Percentiles rank a stretch among this genome's conserved stretches.
Conservation (phyloP, 1,140 invertebrate species). For the Mesaphorura yosii region DNA sequence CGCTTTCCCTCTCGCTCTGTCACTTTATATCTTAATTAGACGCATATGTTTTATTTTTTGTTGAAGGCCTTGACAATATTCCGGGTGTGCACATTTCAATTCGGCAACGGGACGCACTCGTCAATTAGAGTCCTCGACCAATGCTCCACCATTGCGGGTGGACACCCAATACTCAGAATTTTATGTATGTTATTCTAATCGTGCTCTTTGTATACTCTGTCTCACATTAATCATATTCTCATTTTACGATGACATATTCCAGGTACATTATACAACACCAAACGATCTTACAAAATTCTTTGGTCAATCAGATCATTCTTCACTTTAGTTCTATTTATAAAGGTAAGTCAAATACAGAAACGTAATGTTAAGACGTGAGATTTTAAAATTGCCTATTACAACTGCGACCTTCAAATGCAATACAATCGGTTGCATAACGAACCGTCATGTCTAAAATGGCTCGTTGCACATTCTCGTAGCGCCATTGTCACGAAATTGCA, state of each 20-base stretch:
- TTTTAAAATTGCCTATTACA: no score
- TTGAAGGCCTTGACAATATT: not conserved
- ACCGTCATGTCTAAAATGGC: no score
- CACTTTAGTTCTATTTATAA: not conserved
- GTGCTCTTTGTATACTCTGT: not conserved
- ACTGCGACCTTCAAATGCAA: no score
- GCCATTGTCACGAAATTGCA: no score
- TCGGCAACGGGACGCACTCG: not conserved
- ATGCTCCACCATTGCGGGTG: not conserved
- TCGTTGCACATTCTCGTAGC: no score
- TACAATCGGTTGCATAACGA: no score
- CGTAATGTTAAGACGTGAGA: no score
- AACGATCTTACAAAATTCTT: constrained; percentile 3
- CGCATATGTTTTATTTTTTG: not conserved
- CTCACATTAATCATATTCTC: not conserved
- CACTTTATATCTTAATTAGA: not conserved
- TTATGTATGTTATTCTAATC: not conserved
- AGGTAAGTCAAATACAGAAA: not conserved
- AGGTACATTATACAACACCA: constrained; percentile 3
- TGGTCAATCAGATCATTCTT: constrained; percentile 5
- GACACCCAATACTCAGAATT: not conserved
- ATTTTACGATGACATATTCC: not conserved
- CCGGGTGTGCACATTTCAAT: constrained; percentile 2
- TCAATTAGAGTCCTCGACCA: not conserved
- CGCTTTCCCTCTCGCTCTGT: no score